Evolutionary conservation across 2,113 vertebrate genomes (phyloP).

Genomic region (Zosterops pallidus): DNA sequence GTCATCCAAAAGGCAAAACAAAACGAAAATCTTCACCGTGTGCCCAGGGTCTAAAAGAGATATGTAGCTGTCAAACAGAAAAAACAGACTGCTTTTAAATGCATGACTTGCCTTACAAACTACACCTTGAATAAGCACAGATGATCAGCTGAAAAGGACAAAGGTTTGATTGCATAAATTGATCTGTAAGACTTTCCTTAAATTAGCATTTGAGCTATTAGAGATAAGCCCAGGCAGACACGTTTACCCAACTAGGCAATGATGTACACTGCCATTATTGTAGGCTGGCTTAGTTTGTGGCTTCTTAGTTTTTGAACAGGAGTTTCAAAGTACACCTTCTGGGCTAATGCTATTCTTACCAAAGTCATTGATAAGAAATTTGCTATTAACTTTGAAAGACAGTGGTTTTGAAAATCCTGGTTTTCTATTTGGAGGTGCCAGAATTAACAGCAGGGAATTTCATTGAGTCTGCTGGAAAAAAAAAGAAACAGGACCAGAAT

Average conservation of each 20-base stretch:
- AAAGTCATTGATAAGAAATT: not conserved
- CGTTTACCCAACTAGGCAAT: not conserved
- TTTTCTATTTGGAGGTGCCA: not conserved
- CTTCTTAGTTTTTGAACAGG: not conserved
- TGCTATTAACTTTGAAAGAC: not conserved
- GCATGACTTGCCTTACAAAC: not conserved
- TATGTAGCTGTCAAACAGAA: not conserved
- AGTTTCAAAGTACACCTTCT: not conserved
- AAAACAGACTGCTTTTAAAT: not conserved
- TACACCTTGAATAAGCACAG: not conserved
- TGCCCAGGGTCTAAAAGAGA: not conserved
- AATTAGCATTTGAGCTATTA: not conserved
- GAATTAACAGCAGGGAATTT: not conserved
- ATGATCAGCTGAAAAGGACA: not conserved
- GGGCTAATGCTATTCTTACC: not conserved
- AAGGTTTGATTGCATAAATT: not conserved
- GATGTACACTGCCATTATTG: not conserved
- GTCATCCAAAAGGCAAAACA: not conserved
- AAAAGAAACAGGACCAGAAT: not conserved
- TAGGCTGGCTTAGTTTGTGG: not conserved
- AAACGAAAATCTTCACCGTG: rapidly evolving
- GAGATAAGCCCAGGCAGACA: not conserved
- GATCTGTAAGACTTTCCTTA: not conserved
- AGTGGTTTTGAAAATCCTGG: not conserved
- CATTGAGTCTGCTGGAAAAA: not conserved